Evolutionary conservation across 2,797 vertebrate genomes (phyloP), one percentile per base, ranked within the genome.

Genomic region (Fistularia commersonii): DNA sequence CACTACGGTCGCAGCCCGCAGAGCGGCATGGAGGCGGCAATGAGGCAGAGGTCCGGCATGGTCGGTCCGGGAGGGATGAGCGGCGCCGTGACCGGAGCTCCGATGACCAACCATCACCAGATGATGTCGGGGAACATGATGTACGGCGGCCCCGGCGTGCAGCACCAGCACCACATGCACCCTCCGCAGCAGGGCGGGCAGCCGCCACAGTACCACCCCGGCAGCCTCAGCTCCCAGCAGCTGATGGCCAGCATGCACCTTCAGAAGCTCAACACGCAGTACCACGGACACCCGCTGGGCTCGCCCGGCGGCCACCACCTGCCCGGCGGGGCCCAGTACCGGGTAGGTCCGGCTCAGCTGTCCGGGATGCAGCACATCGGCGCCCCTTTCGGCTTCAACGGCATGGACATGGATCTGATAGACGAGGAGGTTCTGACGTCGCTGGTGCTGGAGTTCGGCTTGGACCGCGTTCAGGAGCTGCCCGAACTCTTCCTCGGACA

Each of bases 401-500:
- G 93, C 78, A 94, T 94, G 91, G 97, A 98, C 78, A 90, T 92
- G 0, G 97, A 98, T 62, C 92, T 96, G 80, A 93, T 98, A 48
- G 97, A 99, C 5, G 97, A 99, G 86, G 97, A 99, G 46, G 94
- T 94, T 41, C 91, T 99, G 87, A 97, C 93, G 2, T 94, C 94
- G 1, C 89, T 99, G 72, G 95, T 95, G 57, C 87, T 96, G 77
- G 96, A 99, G 81, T 87, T 98, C 54, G 97, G 95, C 6, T 79
- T 99, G 88, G 96, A 99, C 79, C 90, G 95, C 48, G 93, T 97
- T 83, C 94, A 95, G 74, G 96, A 99, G 88, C 89, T 99, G 72
- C 97, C 97, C 0, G 96, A 97, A 88, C 93, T 99, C 51, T 98
- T 93, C 80, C 84, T 99, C 79, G 96, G 94, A 79, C 96, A 99